Base-by-base conservation (phyloP, 2,113 vertebrate species). In the Bubalus kerabau region DNA sequence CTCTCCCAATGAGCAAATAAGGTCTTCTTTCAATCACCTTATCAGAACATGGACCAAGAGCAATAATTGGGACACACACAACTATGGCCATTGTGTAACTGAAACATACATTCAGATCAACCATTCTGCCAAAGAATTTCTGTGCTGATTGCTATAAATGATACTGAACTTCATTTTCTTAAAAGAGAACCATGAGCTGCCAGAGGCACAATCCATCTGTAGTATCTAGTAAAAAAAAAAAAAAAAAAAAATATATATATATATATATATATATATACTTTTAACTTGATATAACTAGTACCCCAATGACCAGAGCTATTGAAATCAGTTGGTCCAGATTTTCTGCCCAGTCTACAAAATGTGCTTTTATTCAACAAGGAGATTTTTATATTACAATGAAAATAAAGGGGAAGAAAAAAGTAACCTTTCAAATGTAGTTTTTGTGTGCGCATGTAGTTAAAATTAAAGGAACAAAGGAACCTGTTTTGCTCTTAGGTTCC, bases 111-210 rank as follows among this genome's bases (percentile, higher is more conserved):
- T 93, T 96, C 95, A 91, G 78, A 90, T 52, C 62, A 97, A 93
- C 91, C 71, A 90, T 71, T 94, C 95, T 98, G 92, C 81, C 95
- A 98, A 95, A 97, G 40, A 21, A 62, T 95, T 98, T 98, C 36
- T 97, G 1, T 96, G 76, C 56, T 98, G 94, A 93, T 90, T 97
- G 62, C 36, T 94, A 28, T 48, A 98, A 95, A 95, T 96, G 78
- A 95, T 40, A 5, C 0, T 54, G 84, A 98, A 95, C 43, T 87
- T 97, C 62, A 15, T 98, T 92, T 98, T 93, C 91, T 67, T 91
- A 91, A 97, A 40, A 97, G 30, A 46, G 86, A 98, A 96, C 50
- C 97, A 78, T 19, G n/a, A 98, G 23, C 74, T 97, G 87, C 83
- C 94, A 98, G 87, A 96, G 95, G 95, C 93, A 94, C 46, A 92